These are phyloP conservation scores for Apistogramma diplotaenia DNA, from an alignment of 2,113 vertebrate genomes.

Conservation along the genomic window DNA sequence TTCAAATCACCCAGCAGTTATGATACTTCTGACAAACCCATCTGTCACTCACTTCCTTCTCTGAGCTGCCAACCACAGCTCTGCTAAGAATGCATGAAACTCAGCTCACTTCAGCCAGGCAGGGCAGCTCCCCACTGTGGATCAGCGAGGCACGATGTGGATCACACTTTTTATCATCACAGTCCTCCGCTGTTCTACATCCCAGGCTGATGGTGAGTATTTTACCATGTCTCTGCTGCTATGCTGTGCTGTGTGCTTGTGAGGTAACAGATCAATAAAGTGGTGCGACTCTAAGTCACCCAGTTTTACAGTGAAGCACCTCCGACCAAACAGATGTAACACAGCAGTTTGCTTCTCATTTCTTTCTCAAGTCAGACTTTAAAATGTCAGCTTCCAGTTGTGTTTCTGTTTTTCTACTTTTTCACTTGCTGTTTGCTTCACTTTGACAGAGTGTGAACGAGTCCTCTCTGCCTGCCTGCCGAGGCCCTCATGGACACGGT, in stretches of 20 bases:
- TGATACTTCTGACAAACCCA: background rate
- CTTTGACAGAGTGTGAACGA: background rate
- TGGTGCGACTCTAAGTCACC: background rate
- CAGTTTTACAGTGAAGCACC: background rate
- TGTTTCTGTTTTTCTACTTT: too few species aligned
- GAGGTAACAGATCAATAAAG: too few species aligned
- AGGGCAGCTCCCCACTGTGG: background rate
- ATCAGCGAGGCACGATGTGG: constrained; percentile 14
- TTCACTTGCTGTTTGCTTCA: background rate
- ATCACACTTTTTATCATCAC: background rate
- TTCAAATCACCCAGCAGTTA: background rate
- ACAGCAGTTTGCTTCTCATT: background rate
- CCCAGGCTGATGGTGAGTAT: background rate
- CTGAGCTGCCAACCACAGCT: too few species aligned
- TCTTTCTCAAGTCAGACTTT: background rate
- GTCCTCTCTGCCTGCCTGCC: fast-evolving
- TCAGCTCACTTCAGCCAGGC: background rate
- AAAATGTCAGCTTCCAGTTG: background rate
- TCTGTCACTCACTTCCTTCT: background rate
- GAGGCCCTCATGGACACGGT: constrained; percentile 2
- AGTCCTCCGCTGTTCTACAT: background rate
- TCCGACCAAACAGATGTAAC: fast-evolving
- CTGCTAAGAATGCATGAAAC: constrained; percentile 15
- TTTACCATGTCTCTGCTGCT: background rate
- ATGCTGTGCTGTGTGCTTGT: background rate